These are phyloP conservation scores for Peromyscus eremicus DNA, from an alignment of 2,797 vertebrate genomes.

Conservation along the genomic window DNA sequence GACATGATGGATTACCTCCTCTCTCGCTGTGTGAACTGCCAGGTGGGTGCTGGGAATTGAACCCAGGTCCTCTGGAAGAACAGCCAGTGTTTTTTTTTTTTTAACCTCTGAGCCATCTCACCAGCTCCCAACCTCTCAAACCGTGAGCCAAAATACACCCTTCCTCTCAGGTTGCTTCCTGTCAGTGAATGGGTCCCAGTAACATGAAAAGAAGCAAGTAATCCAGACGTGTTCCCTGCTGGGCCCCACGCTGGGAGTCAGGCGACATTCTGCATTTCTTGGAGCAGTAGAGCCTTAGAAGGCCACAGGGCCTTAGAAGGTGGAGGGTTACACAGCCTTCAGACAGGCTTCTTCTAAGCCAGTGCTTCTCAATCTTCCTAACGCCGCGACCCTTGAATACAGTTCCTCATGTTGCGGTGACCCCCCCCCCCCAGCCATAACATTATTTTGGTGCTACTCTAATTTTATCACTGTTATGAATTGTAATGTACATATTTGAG, in stretches of 20 bases:
- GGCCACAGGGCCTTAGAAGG: neutral
- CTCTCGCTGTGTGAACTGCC: neutral
- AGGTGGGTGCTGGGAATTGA: neutral
- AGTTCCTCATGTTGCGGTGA: too few species aligned
- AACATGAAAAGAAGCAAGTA: neutral
- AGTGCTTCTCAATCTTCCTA: neutral
- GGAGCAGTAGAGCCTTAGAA: neutral
- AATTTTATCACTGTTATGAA: neutral
- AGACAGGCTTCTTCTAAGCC: neutral
- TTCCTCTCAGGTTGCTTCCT: neutral
- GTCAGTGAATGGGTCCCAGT: neutral
- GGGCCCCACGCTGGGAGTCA: neutral
- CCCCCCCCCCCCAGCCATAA: too few species aligned
- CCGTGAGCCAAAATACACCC: neutral
- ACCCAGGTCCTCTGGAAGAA: neutral
- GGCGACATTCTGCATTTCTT: accelerated
- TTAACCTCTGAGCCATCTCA: neutral
- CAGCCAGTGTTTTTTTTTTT: neutral
- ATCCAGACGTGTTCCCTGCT: neutral
- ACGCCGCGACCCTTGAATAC: neutral
- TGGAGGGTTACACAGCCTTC: neutral
- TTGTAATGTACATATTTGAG: neutral
- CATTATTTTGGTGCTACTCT: neutral
- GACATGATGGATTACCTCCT: neutral
- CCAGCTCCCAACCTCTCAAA: neutral